These are phyloP conservation scores for Antechinus stuartii DNA, from an alignment of 2,113 vertebrate genomes.

Conservation along the genomic window DNA sequence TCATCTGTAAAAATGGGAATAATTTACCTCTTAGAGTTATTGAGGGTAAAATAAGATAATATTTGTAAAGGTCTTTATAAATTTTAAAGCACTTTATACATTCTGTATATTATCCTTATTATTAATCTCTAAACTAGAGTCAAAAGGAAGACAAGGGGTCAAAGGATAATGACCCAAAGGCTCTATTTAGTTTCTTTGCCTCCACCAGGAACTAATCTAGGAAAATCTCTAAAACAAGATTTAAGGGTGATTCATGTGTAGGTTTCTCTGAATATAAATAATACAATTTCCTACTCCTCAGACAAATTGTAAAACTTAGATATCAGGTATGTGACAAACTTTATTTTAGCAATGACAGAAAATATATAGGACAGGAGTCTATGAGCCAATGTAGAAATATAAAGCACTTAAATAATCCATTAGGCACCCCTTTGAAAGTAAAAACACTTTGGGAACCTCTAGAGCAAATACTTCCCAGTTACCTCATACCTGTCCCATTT, in stretches of 20 bases:
- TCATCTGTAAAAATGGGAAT: background rate
- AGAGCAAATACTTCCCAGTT: background rate
- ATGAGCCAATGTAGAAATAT: background rate
- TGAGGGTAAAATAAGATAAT: background rate
- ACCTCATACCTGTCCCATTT: background rate
- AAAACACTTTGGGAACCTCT: background rate
- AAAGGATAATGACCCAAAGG: background rate
- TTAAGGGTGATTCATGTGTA: background rate
- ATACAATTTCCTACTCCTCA: background rate
- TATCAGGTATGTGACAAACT: background rate
- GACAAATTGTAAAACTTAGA: background rate
- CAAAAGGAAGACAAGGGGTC: background rate
- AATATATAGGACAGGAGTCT: background rate
- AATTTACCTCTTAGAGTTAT: background rate
- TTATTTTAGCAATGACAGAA: background rate
- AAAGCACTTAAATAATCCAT: background rate
- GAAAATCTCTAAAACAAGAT: background rate
- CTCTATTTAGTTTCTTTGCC: background rate
- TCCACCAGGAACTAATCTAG: background rate
- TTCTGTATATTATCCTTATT: background rate
- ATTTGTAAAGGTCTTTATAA: background rate
- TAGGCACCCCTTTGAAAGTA: background rate
- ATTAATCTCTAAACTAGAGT: background rate
- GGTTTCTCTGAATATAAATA: background rate
- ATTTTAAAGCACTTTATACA: background rate